A percentile compares a stretch with the other conserved stretches of the same genome.
Evolutionary conservation across 2,113 vertebrate species (phyloP).

Genomic region (Tauraco erythrolophus): DNA sequence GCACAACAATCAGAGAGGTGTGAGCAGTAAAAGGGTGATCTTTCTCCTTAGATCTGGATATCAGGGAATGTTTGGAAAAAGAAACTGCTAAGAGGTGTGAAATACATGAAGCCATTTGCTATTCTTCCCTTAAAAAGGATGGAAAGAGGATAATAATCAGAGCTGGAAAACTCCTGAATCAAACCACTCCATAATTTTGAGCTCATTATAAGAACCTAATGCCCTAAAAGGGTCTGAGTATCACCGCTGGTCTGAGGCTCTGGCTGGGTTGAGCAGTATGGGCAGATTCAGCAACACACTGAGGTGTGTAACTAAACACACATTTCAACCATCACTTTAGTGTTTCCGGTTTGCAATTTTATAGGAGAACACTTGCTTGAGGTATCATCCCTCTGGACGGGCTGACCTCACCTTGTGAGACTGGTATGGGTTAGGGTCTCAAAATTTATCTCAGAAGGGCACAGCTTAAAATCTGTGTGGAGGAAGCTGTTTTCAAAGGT

Average conservation of each 20-base stretch:
- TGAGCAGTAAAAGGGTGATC: background rate
- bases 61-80: background rate
- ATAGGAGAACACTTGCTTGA: background rate
- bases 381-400: background rate
- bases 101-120: background rate
- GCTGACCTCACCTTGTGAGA: rapidly evolving
- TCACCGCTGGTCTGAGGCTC: background rate
- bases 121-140: background rate
- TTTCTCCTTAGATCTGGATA: background rate
- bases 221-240: background rate
- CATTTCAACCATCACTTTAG: background rate
- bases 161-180: background rate
- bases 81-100: background rate
- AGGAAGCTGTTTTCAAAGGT: constrained; percentile 30
- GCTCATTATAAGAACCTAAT: background rate
- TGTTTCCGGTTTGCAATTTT: background rate
- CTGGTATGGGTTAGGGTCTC: background rate
- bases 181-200: background rate
- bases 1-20: background rate
- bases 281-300: background rate
- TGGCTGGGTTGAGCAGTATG: background rate
- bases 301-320: background rate
- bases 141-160: background rate
- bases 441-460: background rate
- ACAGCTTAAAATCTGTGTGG: background rate